Evolutionary conservation across 2,113 vertebrate genomes (phyloP).

Genomic region (Austrofundulus limnaeus): DNA sequence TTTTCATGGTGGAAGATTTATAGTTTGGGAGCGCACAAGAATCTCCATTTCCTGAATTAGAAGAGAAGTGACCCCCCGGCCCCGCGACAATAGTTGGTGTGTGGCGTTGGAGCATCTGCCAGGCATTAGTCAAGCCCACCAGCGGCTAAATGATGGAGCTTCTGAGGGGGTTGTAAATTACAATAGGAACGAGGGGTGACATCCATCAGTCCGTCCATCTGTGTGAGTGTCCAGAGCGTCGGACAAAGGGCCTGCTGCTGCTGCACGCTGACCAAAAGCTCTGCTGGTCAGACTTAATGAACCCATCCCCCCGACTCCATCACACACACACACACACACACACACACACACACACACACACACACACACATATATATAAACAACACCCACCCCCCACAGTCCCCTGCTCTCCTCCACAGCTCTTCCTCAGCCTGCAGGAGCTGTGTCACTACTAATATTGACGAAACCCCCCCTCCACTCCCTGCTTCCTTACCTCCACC

Average conservation of each 20-base stretch:
- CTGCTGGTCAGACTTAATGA: constrained; percentile 81
- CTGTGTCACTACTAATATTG: constrained; percentile 76
- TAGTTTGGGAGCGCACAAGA: constrained; percentile 45
- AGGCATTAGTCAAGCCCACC: constrained; percentile 73
- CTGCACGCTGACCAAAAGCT: constrained; percentile 58
- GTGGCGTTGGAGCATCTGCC: constrained; percentile 72
- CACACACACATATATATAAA: constrained; percentile 42
- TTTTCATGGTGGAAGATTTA: constrained; percentile 66
- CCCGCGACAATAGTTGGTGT: constrained; percentile 62
- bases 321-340: no score
- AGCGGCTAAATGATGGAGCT: constrained; percentile 62
- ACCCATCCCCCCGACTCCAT: constrained; percentile 42
- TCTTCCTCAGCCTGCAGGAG: constrained; percentile 70
- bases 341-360: no score
- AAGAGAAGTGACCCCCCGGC: constrained; percentile 49
- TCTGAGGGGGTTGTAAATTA: constrained; percentile 71
- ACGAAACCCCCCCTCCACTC: constrained; percentile 50
- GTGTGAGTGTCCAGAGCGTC: constrained; percentile 53
- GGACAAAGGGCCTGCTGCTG: constrained; percentile 76
- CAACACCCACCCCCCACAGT: constrained; percentile 45
- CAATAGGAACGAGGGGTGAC: constrained; percentile 57
- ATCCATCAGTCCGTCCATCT: constrained; percentile 70
- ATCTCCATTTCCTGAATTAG: constrained; percentile 74
- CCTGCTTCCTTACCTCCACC: not conserved
- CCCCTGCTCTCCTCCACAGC: constrained; percentile 60